These are phyloP conservation scores for Saxidomus purpurata DNA, from an alignment of 1,140 invertebrate genomes.

Conservation along the genomic window DNA sequence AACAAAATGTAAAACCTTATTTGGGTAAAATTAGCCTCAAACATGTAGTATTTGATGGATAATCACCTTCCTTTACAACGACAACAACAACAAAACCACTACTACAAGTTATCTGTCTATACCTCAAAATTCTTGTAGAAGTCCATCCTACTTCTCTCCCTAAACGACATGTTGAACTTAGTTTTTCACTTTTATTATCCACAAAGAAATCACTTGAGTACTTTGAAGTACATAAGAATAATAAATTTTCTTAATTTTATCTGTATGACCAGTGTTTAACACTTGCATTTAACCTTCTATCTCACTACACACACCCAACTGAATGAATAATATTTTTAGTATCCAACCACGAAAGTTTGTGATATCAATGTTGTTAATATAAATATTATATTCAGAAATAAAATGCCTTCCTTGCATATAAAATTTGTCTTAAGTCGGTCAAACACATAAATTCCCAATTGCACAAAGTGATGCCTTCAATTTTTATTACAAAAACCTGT, in stretches of 20 bases:
- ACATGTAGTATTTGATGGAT: background rate
- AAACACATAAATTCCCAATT: constrained; percentile 20
- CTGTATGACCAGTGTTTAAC: background rate
- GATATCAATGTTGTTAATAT: background rate
- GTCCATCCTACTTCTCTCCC: constrained; percentile 28
- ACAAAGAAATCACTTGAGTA: background rate
- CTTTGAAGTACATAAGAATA: background rate
- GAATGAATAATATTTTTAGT: background rate
- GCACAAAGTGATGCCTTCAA: background rate
- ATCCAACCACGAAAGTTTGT: too few species aligned
- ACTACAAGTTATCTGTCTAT: background rate
- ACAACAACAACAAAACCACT: background rate
- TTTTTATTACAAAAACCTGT: constrained; percentile 31
- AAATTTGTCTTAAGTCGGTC: constrained; percentile 2
- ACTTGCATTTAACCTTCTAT: too few species aligned
- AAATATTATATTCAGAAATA: background rate
- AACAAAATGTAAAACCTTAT: background rate
- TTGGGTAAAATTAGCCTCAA: background rate
- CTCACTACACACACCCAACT: background rate
- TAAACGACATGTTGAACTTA: constrained; percentile 43
- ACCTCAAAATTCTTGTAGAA: constrained; percentile 62
- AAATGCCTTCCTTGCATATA: background rate
- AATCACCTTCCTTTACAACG: background rate
- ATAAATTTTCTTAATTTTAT: background rate
- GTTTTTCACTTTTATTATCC: constrained; percentile 35